Base-by-base conservation (phyloP, 1,140 invertebrate species). In the Platorchestia sp. region DNA sequence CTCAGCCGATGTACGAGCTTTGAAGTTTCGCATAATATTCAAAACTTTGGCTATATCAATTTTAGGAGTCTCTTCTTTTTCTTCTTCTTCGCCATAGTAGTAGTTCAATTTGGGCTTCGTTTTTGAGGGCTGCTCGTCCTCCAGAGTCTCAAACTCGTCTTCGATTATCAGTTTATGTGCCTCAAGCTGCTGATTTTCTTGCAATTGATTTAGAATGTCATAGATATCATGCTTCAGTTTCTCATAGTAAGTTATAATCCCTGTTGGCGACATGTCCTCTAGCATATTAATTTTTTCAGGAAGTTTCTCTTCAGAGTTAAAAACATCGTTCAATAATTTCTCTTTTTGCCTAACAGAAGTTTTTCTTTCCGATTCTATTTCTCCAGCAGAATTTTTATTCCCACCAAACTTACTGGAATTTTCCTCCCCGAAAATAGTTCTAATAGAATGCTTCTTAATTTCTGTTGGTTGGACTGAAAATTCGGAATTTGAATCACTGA, bases 221-320 rank as follows among this genome's bases (percentile, higher is more conserved):
- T 93, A 93, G 40, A 93, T 93, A 47, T 93, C 91, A 47, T 93
- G 45, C 45, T 93, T 93, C 40, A 93, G n/a, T 40, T 93, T 93
- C 47, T 93, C 91, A n/a, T 93, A 93, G 40, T 93, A 93, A 45
- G 91, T n/a, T 6, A 93, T 93, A 16, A 93, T 93, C 27, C 45
- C 91, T 10, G 91, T 45, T 1, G 91, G 44, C 40, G 91, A 44
- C 45, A 45, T 93, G 36, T 45, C 45, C 40, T 44, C 91, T 44
- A 89, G 14, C 87, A 22, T 41, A 42, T 89, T 44, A 89, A 44
- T 44, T 89, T 89, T 89, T 44, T 42, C 41, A 44, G 87, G 43
- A 14, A 89, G 42, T 89, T 89, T 41, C 16, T 89, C 87, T 42
- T 27, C 27, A 89, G 87, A 16, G 14, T 43, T 3, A 16, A 89